phyloP scores from a whole-genome alignment of 2,888 invertebrate species.

The Scaptomyza polygonia region DNA sequence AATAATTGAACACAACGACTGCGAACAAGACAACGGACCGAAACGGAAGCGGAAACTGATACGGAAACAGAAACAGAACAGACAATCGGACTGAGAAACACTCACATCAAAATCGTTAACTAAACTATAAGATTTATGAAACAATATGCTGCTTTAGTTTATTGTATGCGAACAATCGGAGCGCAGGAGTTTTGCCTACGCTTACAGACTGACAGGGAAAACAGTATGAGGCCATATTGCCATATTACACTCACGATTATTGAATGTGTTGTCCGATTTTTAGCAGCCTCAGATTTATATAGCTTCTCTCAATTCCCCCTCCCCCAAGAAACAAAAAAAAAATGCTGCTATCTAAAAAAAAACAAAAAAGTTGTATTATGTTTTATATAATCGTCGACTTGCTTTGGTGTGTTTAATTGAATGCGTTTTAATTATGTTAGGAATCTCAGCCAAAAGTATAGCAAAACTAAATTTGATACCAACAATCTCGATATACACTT shows the following conservation, averaged over 20 bases:
- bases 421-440: slow-evolving; percentile 73
- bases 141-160: slow-evolving; percentile 31
- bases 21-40: slow-evolving; percentile 12
- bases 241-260: slow-evolving; percentile 16
- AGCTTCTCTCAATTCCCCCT: background rate
- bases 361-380: slow-evolving; percentile 20
- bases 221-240: slow-evolving; percentile 18
- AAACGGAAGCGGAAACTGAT: background rate
- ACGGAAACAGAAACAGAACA: background rate
- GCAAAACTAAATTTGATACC: slow-evolving; percentile 32
- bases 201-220: slow-evolving; percentile 45
- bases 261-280: slow-evolving; percentile 25
- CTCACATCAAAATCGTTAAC: slow-evolving; percentile 28
- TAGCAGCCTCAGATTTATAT: slow-evolving; percentile 20
- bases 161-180: slow-evolving; percentile 24
- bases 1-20: slow-evolving; percentile 70
- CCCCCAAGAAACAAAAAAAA: no score
- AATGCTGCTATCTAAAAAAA: slow-evolving; percentile 14
- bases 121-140: slow-evolving; percentile 35
- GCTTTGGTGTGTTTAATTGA: slow-evolving; percentile 77
- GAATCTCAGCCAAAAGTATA: slow-evolving; percentile 73
- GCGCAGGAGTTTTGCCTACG: slow-evolving; percentile 10
- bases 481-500: slow-evolving; percentile 17
- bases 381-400: slow-evolving; percentile 41
- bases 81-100: slow-evolving; percentile 20